phyloP scores from a whole-genome alignment of 2,797 vertebrate species.

The Microchirus variegatus region DNA sequence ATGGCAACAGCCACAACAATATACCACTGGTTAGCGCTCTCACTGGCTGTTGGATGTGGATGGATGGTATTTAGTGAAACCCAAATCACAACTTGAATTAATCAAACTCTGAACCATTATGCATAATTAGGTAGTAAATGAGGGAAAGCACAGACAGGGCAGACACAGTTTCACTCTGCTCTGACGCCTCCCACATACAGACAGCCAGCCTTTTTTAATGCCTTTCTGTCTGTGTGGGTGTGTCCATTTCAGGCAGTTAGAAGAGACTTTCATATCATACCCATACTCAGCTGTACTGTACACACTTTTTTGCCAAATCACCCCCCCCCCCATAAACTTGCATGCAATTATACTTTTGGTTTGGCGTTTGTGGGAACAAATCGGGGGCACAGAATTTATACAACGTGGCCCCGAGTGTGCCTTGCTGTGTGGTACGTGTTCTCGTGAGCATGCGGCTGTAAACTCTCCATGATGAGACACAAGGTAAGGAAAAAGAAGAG shows the following conservation, averaged over 20 bases:
- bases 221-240: slow-evolving; percentile 10
- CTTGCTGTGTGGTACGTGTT: slow-evolving; percentile 68
- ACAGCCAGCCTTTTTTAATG: slow-evolving; percentile 43
- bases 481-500: background rate
- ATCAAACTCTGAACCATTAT: slow-evolving; percentile 54
- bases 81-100: slow-evolving; percentile 57
- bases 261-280: slow-evolving; percentile 14
- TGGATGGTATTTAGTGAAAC: slow-evolving; percentile 36
- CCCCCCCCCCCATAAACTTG: slow-evolving; percentile 67
- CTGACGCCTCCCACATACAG: slow-evolving; percentile 33
- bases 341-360: slow-evolving; percentile 63
- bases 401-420: slow-evolving; percentile 20
- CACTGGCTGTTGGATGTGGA: no score
- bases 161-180: slow-evolving; percentile 37
- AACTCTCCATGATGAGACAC: slow-evolving; percentile 37
- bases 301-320: slow-evolving; percentile 42
- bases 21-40: no score
- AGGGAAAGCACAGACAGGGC: slow-evolving; percentile 41
- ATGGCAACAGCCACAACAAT: slow-evolving; percentile 3
- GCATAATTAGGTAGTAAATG: slow-evolving; percentile 55
- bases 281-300: slow-evolving; percentile 10
- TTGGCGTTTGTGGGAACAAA: slow-evolving; percentile 66
- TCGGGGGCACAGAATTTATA: slow-evolving; percentile 58
- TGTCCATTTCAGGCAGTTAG: slow-evolving; percentile 5
- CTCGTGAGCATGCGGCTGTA: slow-evolving; percentile 50